Conservation (phyloP, 2,888 invertebrate species). For the Chymomyza caudatula region DNA sequence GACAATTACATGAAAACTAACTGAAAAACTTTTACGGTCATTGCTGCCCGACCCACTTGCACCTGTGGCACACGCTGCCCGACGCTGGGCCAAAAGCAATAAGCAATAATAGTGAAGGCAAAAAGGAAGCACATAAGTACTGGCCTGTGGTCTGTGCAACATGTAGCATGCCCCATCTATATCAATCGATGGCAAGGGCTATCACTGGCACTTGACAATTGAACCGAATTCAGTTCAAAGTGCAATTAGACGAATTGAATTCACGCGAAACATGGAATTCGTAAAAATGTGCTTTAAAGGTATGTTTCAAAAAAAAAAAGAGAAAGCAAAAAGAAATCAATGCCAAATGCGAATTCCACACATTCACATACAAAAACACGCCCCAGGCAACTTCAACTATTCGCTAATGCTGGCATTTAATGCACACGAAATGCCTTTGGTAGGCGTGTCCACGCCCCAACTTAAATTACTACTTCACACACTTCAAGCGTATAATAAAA, state of each 20-base stretch:
- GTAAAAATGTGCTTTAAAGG: constrained; percentile 50
- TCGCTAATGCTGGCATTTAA: constrained; percentile 51
- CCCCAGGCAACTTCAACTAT: constrained; percentile 18
- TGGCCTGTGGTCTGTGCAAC: background rate
- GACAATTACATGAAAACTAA: background rate
- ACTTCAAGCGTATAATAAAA: constrained; percentile 67
- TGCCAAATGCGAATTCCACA: constrained; percentile 27
- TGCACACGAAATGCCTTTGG: constrained; percentile 52
- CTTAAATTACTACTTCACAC: constrained; percentile 73
- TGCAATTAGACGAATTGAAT: background rate
- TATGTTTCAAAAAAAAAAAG: constrained; percentile 29
- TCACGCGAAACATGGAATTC: constrained; percentile 20
- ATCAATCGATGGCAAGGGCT: background rate
- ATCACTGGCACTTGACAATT: background rate
- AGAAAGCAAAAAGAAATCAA: constrained; percentile 49
- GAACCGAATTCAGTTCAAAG: background rate
- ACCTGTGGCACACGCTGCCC: background rate
- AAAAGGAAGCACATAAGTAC: background rate
- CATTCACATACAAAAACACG: background rate
- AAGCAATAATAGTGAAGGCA: background rate
- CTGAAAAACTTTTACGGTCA: background rate
- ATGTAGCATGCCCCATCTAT: background rate
- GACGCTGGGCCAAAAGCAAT: background rate
- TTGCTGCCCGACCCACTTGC: background rate
- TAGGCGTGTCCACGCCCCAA: constrained; percentile 59